Base-by-base conservation (phyloP, 2,888 invertebrate species). In the Pantelozetes paolii region DNA sequence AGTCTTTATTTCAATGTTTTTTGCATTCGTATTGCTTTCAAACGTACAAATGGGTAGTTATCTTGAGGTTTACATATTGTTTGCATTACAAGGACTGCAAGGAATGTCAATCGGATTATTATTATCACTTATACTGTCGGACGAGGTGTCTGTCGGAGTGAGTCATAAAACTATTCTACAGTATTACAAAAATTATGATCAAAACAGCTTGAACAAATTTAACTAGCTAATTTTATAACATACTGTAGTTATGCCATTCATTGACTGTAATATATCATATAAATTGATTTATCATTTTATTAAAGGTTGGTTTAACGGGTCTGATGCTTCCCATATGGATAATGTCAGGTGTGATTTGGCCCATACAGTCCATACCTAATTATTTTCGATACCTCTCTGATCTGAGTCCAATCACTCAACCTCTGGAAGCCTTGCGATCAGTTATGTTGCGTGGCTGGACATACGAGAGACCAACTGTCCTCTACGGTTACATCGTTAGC, bases 261-360 rank as follows among this genome's bases (percentile, higher is more conserved):
- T n/a, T n/a, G n/a, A n/a, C n/a, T n/a, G n/a, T n/a, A n/a, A n/a
- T n/a, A n/a, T n/a, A n/a, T n/a, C n/a, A n/a, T n/a, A n/a, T n/a
- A n/a, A n/a, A n/a, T n/a, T n/a, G n/a, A n/a, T 64, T 28, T 32
- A 28, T 64, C 11, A 26, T 32, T 20, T 20, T 13, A 67, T 20
- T 9, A 67, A 30, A 72, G 73, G 28, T 72, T 30, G 73, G 42
- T 11, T 20, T 62, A 30, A 62, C 64, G 5, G 64, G 64, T 72
- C 20, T 72, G 0, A 72, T 72, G 30, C n/a, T 72, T n/a, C 73
- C 73, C 36, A 69, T 72, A 45, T 72, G 62, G 64, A 36, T 72
- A 20, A 72, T 36, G n/a, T 72, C 73, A 1, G 73, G 73, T 5
- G 64, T 62, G 15, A 72, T 72, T 62, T 72, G 73, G 73, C 73